Percentiles rank a stretch among this genome's conserved stretches.
Evolutionary conservation across 2,888 invertebrate species (phyloP).

Genomic region (Theretra japonica): DNA sequence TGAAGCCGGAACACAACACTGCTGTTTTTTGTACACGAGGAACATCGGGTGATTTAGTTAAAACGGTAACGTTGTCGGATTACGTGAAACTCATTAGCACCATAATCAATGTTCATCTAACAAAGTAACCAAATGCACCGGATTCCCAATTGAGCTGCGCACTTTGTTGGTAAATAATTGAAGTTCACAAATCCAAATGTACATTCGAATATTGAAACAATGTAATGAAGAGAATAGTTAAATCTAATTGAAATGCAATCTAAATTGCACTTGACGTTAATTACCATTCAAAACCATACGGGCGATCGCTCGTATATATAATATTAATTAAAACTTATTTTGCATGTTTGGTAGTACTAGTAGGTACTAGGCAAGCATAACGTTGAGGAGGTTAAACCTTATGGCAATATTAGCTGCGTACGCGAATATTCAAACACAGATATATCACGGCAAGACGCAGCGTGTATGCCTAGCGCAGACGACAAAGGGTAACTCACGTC

Average conservation of each 20-base stretch:
- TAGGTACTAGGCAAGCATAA: no score
- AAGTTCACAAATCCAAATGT: background rate
- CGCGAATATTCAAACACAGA: conserved; percentile 17
- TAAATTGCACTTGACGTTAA: no score
- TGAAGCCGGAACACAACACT: no score
- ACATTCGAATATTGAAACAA: background rate
- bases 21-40: no score
- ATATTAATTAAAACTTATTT: no score
- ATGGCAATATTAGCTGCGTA: background rate
- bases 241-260: background rate
- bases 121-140: background rate
- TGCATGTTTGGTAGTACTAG: background rate
- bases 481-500: conserved; percentile 25
- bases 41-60: background rate
- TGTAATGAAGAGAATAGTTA: background rate
- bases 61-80: no score
- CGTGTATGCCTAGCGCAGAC: conserved; percentile 14
- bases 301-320: no score
- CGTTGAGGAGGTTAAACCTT: background rate
- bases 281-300: no score
- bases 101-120: no score
- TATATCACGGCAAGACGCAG: conserved; percentile 13
- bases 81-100: no score
- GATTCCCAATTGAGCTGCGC: background rate
- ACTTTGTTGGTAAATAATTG: background rate